Evolutionary conservation across 2,113 vertebrate genomes (phyloP).

Genomic region (Macquaria australasica): DNA sequence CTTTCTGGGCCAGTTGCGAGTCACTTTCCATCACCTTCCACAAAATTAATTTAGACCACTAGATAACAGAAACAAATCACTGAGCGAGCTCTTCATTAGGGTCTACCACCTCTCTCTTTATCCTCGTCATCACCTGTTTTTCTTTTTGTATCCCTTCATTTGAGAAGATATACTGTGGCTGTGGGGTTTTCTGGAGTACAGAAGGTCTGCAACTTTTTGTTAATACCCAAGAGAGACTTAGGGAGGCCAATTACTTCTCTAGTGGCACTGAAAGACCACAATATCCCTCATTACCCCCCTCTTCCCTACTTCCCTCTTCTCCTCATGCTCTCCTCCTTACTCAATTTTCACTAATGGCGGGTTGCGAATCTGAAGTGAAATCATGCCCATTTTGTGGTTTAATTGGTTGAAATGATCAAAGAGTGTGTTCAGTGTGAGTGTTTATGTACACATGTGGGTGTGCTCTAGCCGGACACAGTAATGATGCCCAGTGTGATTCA

Average conservation of each 20-base stretch:
- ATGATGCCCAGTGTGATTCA: constrained; percentile 43
- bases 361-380: constrained; percentile 61
- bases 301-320: constrained; percentile 46
- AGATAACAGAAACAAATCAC: constrained; percentile 6
- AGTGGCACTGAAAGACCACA: constrained; percentile 50
- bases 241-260: constrained; percentile 58
- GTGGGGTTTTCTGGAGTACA: neutral
- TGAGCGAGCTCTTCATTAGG: neutral
- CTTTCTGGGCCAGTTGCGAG: neutral
- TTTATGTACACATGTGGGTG: neutral
- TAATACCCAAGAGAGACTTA: constrained; percentile 52
- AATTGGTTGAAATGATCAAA: constrained; percentile 66
- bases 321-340: constrained; percentile 39
- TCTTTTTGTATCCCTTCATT: constrained; percentile 13
- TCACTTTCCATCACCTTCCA: neutral
- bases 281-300: constrained; percentile 58
- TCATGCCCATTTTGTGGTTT: constrained; percentile 61
- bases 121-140: neutral
- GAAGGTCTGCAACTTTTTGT: constrained; percentile 35
- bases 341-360: constrained; percentile 62
- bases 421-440: constrained; percentile 15
- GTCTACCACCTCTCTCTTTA: constrained; percentile 17
- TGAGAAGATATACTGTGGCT: constrained; percentile 10
- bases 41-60: constrained; percentile 18
- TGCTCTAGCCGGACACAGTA: constrained; percentile 15